These are phyloP conservation scores for Epinephelus coioides DNA, from an alignment of 2,797 vertebrate genomes.

Conservation along the genomic window DNA sequence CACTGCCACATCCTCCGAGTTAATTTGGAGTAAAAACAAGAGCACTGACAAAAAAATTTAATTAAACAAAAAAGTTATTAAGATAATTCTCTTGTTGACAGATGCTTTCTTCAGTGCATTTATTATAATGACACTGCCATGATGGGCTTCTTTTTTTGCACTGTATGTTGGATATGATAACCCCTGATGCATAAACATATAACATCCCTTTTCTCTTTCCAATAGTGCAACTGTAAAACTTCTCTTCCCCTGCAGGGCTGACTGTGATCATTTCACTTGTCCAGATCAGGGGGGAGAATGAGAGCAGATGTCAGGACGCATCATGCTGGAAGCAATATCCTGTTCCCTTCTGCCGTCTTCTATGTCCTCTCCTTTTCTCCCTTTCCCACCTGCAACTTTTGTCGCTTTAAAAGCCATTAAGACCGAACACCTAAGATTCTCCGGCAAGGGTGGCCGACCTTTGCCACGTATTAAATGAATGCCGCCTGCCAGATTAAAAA, in stretches of 20 bases:
- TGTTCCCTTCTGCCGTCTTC: constrained; percentile 20
- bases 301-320: constrained; percentile 52
- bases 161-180: not conserved
- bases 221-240: constrained; percentile 21
- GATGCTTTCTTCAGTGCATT: constrained; percentile 33
- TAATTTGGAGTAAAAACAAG: constrained; percentile 57
- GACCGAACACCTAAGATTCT: not conserved
- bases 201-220: not conserved
- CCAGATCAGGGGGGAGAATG: constrained; percentile 41
- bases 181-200: not conserved
- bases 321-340: constrained; percentile 51
- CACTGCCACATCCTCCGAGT: constrained; percentile 44
- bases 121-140: constrained; percentile 2
- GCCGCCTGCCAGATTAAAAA: constrained; percentile 4
- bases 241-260: constrained; percentile 30
- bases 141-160: not conserved
- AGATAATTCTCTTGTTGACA: constrained; percentile 41
- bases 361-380: constrained; percentile 29
- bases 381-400: constrained; percentile 39
- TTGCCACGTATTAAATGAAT: constrained; percentile 19
- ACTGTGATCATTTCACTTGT: constrained; percentile 47
- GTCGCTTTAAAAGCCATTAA: constrained; percentile 32
- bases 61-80: constrained; percentile 44
- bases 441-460: constrained; percentile 2
- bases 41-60: constrained; percentile 40